These are phyloP conservation scores for Pristis pectinata DNA, from an alignment of 2,797 vertebrate species.

Conservation along the genomic window DNA sequence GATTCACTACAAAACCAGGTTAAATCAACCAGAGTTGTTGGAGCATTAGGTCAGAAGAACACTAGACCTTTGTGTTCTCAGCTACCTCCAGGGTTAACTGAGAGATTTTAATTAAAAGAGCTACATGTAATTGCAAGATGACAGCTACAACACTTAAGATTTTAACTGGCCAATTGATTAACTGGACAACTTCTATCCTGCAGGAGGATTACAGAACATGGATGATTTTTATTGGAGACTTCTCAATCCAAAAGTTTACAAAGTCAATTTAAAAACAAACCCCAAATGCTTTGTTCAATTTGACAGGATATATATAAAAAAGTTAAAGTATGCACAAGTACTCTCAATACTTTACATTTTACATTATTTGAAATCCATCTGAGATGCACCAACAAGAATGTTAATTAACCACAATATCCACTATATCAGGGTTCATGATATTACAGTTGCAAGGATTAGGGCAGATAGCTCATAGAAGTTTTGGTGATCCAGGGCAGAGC, in stretches of 20 bases:
- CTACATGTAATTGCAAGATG: background rate
- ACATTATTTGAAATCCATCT: no score
- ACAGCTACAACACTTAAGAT: background rate
- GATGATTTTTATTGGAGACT: background rate
- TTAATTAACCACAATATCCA: no score
- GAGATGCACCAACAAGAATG: no score
- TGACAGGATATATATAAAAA: no score
- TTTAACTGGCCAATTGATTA: background rate
- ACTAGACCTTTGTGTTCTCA: background rate
- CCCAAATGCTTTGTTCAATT: background rate
- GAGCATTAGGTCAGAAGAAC: background rate
- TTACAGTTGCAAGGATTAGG: no score
- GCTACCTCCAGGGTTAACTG: background rate
- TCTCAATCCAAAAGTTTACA: background rate
- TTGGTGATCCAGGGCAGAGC: no score
- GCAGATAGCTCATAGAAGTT: no score
- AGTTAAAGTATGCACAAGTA: no score
- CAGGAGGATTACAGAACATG: background rate
- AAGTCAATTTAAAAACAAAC: background rate
- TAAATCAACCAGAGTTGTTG: conserved; percentile 6
- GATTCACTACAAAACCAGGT: background rate
- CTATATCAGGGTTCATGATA: no score
- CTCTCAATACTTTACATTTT: no score
- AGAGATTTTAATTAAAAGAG: background rate
- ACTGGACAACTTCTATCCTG: background rate